Evolutionary conservation across 2,113 vertebrate genomes (phyloP).

Genomic region (Thymallus thymallus): DNA sequence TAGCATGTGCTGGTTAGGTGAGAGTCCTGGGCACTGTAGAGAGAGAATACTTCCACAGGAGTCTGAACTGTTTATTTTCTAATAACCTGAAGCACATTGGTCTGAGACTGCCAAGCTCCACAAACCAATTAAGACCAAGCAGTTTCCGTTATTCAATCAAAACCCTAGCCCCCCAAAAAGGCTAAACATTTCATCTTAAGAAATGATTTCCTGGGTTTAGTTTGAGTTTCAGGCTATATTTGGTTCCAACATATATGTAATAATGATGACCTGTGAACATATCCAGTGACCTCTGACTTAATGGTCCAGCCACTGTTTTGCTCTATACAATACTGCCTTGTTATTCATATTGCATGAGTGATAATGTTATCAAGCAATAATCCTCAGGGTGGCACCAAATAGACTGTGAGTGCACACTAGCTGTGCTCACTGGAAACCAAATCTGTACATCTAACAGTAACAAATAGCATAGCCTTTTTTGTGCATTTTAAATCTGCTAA

Average conservation of each 20-base stretch:
- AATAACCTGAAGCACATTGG: slow-evolving; percentile 10
- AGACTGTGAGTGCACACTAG: no score
- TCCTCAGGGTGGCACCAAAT: no score
- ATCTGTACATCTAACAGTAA: no score
- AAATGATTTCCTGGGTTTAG: no score
- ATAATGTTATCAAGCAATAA: no score
- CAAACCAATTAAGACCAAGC: background rate
- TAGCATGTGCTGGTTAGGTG: slow-evolving; percentile 4
- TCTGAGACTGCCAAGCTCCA: slow-evolving; percentile 16
- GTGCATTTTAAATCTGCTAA: no score
- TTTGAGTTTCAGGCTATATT: background rate
- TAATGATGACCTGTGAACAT: background rate
- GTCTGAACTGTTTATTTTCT: slow-evolving; percentile 11
- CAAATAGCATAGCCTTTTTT: no score
- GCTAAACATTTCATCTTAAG: slow-evolving; percentile 23
- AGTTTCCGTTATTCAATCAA: slow-evolving; percentile 8
- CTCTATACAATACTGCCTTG: background rate
- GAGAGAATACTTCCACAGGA: slow-evolving; percentile 11
- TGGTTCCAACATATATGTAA: background rate
- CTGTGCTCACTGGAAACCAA: no score
- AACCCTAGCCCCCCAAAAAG: background rate
- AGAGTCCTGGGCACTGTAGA: slow-evolving; percentile 6
- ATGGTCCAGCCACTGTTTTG: background rate
- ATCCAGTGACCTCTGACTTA: background rate
- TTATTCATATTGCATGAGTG: no score